Evolutionary conservation across 2,113 vertebrate genomes (phyloP).

Genomic region (Actinemys pallida): DNA sequence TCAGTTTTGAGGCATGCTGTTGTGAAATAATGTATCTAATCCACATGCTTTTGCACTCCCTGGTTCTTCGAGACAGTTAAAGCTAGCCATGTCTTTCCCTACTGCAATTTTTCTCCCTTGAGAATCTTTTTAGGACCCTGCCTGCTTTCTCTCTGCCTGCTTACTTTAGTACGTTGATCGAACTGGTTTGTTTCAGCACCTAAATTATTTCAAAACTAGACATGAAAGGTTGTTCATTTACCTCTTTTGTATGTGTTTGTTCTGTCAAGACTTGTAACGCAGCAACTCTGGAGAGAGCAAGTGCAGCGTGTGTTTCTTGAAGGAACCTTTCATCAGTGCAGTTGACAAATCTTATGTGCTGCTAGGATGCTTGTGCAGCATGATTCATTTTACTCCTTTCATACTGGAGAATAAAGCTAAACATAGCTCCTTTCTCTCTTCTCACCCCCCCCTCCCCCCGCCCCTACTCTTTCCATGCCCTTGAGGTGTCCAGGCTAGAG

Average conservation of each 20-base stretch:
- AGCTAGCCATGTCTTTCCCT: neutral
- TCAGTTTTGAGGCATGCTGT: neutral
- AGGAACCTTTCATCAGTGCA: neutral
- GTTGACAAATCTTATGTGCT: neutral
- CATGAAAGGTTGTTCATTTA: slow-evolving; percentile 39
- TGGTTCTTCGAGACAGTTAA: neutral
- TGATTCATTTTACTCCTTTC: neutral
- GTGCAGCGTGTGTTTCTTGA: neutral
- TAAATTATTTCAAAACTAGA: slow-evolving; percentile 40
- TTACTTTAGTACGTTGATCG: slow-evolving; percentile 15
- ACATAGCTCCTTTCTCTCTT: neutral
- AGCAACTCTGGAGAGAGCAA: neutral
- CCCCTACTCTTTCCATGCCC: accelerated
- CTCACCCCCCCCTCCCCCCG: neutral
- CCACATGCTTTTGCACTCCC: neutral
- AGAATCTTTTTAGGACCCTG: neutral
- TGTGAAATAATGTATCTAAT: neutral
- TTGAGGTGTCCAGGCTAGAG: neutral
- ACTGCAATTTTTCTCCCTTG: neutral
- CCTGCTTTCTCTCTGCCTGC: neutral
- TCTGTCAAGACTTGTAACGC: slow-evolving; percentile 30
- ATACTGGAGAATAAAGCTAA: neutral
- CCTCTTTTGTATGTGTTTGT: slow-evolving; percentile 22
- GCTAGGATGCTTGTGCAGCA: neutral
- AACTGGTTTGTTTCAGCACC: slow-evolving; percentile 6